These are phyloP conservation scores for Neodiprion pinetum DNA, from an alignment of 1,140 invertebrate genomes.

Conservation along the genomic window DNA sequence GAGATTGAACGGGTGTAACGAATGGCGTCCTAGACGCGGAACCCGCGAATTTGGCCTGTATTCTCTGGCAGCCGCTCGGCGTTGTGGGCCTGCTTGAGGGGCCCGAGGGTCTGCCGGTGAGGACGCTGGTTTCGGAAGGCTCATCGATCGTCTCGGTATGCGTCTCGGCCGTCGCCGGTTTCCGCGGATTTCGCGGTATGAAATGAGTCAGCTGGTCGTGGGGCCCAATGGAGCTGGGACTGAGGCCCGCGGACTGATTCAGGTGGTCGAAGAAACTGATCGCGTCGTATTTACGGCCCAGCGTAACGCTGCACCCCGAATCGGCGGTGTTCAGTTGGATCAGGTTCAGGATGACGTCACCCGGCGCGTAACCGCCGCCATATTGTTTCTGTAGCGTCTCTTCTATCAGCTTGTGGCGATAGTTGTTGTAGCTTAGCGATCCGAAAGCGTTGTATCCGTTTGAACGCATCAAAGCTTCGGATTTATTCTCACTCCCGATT, in stretches of 20 bases:
- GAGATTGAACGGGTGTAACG: neutral
- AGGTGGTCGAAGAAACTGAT: neutral
- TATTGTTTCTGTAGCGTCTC: neutral
- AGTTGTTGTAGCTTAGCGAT: neutral
- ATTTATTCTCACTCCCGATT: too few species aligned
- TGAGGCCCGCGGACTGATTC: neutral
- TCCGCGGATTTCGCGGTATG: neutral
- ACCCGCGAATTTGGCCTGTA: neutral
- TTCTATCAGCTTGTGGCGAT: neutral
- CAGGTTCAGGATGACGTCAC: neutral
- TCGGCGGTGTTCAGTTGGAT: neutral
- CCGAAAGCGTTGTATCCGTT: too few species aligned
- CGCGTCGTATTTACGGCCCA: neutral
- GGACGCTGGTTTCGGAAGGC: neutral
- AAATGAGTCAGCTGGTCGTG: neutral
- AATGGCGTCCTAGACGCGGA: neutral
- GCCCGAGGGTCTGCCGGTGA: neutral
- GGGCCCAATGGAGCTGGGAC: neutral
- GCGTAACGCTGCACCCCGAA: neutral
- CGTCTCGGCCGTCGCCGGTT: neutral
- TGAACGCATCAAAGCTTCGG: too few species aligned
- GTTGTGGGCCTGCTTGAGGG: too few species aligned
- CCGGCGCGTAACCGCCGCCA: neutral
- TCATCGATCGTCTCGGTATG: neutral
- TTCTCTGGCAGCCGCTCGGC: neutral